A percentile compares a stretch with the other conserved stretches of the same genome.
Conservation (phyloP, 1,140 invertebrate species). For the Bombus cullumanus region DNA sequence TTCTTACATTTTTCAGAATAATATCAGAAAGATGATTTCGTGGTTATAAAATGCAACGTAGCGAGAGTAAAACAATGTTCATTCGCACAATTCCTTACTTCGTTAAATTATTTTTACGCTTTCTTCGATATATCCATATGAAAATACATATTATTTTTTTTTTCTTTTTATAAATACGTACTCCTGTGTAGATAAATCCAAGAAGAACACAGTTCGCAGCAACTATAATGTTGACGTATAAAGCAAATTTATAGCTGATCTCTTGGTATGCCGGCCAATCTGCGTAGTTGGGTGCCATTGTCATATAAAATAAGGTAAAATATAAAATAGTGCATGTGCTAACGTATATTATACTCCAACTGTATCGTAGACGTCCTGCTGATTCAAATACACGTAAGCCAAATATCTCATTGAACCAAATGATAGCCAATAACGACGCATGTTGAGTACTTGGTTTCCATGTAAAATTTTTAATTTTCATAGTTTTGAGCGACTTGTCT, state of each 20-base stretch:
- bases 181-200: not conserved
- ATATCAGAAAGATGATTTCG: no score
- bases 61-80: no score
- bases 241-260: not conserved
- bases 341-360: not conserved
- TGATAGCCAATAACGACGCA: not conserved
- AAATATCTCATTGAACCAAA: not conserved
- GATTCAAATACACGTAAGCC: not conserved
- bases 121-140: no score
- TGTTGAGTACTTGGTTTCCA: not conserved
- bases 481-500: not conserved
- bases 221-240: not conserved
- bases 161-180: not conserved
- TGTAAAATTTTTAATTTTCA: not conserved
- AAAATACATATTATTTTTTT: no score
- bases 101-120: no score
- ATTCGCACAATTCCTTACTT: no score
- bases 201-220: not conserved
- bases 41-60: no score
- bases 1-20: not conserved
- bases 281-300: fast-evolving
- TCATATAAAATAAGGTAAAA: not conserved
- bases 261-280: not conserved
- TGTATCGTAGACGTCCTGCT: not conserved
- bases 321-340: not conserved